phyloP scores from a whole-genome alignment of 1,140 invertebrate species.

The Ostrea edulis region DNA sequence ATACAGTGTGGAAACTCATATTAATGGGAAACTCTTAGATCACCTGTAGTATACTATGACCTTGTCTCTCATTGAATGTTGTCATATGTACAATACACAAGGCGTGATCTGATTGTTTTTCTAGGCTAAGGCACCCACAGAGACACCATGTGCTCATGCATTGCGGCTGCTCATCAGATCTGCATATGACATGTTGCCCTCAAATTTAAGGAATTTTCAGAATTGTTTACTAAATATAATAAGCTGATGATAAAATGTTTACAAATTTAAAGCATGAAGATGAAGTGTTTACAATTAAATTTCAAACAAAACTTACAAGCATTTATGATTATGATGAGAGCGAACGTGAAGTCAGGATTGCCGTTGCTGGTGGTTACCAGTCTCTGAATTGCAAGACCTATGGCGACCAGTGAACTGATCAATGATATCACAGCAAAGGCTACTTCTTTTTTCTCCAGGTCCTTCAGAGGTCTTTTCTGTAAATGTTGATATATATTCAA shows the following conservation, averaged over 20 bases:
- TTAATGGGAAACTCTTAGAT: too few species aligned
- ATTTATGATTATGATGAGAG: constrained; percentile 67
- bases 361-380: constrained; percentile 52
- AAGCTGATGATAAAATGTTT: background rate
- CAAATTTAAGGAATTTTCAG: too few species aligned
- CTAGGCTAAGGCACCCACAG: too few species aligned
- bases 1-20: too few species aligned
- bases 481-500: constrained; percentile 36
- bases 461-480: constrained; percentile 61
- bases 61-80: too few species aligned
- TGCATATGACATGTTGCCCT: too few species aligned
- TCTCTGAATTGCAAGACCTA: constrained; percentile 64
- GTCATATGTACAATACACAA: too few species aligned
- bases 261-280: too few species aligned
- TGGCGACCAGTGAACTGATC: constrained; percentile 55
- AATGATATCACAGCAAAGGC: constrained; percentile 60
- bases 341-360: constrained; percentile 69
- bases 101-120: too few species aligned
- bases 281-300: background rate
- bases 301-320: constrained; percentile 57
- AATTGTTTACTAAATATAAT: background rate
- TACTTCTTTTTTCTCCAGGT: constrained; percentile 64
- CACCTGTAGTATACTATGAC: too few species aligned
- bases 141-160: too few species aligned
- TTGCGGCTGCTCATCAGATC: too few species aligned